Base-by-base conservation (phyloP, 2,113 vertebrate species). In the Urocitellus parryii region DNA sequence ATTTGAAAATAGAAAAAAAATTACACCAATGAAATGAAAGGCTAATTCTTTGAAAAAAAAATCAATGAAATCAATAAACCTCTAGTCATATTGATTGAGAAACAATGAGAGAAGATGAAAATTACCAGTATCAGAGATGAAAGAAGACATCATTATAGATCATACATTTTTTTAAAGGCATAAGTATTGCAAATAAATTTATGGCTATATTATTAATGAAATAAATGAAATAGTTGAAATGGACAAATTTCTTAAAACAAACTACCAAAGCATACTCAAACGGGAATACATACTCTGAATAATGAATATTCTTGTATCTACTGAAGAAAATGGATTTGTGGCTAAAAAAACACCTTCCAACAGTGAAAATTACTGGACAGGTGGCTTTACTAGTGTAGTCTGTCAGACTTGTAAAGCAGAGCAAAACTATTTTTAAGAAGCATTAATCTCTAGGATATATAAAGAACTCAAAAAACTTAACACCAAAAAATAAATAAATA, bases 251-350 rank as follows among this genome's bases (percentile, higher is more conserved):
- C 27, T 68, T 85, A 45, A 90, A 90, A 39, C 16, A 80, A 37
- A 73, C 79, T 86, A 25, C 10, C 74, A 76, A 56, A 86, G 18
- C 63, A 89, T 88, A 84, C n/a, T 93, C 90, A 83, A 72, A 29
- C 53, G 78, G 10, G 61, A 89, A 67, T 11, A 67, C 14, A 27
- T 88, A 56, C 51, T 48, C 51, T 73, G 29, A 76, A 56, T 27
- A 53, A 72, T 51, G 48, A 51, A 51, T 51, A 51, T 72, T 63
- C 22, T 13, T 78, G 0, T 93, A 45, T 25, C 29, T 90, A 73
- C 24, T 39, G 84, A 90, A 79, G 73, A 73, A 93, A 73, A 79
- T 56, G 51, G 29, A 80, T 58, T 80, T 85, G 24, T 56, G 22
- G 29, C 20, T 22, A 68, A 68, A 68, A 34, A 65, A 93, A 82